Evolutionary conservation across 2,113 vertebrate genomes (phyloP).

Genomic region (Cyanistes caeruleus): DNA sequence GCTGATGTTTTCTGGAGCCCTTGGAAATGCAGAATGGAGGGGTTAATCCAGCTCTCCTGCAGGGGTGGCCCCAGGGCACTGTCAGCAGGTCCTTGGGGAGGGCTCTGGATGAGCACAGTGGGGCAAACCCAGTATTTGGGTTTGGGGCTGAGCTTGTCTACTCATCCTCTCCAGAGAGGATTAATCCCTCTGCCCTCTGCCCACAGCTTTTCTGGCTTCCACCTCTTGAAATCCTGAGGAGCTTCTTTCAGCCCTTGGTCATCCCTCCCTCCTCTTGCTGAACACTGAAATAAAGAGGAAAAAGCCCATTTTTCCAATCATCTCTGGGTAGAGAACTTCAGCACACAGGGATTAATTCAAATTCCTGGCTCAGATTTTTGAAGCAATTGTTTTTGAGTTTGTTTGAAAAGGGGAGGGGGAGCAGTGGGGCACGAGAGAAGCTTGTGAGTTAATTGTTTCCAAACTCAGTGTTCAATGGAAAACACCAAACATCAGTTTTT

Average conservation of each 20-base stretch:
- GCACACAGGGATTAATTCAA: fast-evolving
- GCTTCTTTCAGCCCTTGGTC: not conserved
- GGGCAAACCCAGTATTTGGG: not conserved
- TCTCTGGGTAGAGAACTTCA: not conserved
- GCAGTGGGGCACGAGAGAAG: not conserved
- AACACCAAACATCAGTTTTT: not conserved
- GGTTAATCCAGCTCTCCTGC: not conserved
- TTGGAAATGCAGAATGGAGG: not conserved
- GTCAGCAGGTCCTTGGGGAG: not conserved
- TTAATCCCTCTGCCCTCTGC: not conserved
- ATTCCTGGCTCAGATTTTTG: not conserved
- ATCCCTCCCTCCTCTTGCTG: not conserved
- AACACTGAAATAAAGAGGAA: not conserved
- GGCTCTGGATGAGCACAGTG: not conserved
- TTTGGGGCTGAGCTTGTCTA: not conserved
- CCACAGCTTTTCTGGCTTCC: not conserved
- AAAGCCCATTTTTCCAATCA: fast-evolving
- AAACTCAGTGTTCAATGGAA: not conserved
- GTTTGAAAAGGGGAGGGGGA: not conserved
- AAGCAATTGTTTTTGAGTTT: not conserved
- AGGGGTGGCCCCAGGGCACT: not conserved
- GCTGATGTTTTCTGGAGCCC: not conserved
- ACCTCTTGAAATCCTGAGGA: not conserved
- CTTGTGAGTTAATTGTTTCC: constrained; percentile 16
- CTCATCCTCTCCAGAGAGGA: not conserved